Evolutionary conservation across 2,113 vertebrate species (phyloP).

Genomic region (Lampris megalopsis): DNA sequence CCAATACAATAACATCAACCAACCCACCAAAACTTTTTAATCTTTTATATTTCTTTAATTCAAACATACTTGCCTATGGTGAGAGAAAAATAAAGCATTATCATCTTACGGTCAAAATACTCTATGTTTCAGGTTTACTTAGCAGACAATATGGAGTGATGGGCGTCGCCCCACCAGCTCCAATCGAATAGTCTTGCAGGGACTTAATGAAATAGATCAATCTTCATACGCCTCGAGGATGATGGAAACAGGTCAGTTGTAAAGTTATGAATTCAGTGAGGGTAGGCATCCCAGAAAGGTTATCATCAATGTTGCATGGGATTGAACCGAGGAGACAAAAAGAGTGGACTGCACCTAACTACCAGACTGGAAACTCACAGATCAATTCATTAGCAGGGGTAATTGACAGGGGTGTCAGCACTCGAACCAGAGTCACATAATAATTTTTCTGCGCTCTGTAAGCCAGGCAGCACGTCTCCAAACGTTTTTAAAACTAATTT

Average conservation of each 20-base stretch:
- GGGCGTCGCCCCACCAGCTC: constrained; percentile 8
- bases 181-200: constrained; percentile 37
- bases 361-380: constrained; percentile 54
- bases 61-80: neutral
- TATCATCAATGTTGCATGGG: constrained; percentile 46
- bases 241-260: constrained; percentile 66
- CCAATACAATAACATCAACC: neutral
- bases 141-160: constrained; percentile 4
- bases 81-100: too few relatives aligned
- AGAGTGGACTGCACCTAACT: constrained; percentile 32
- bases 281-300: constrained; percentile 38
- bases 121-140: constrained; percentile 1
- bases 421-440: constrained; percentile 31
- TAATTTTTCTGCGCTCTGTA: constrained; percentile 41
- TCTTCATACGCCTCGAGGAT: constrained; percentile 53
- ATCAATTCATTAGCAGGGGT: constrained; percentile 65
- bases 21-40: neutral
- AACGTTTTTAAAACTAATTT: constrained; percentile 46
- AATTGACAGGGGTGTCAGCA: constrained; percentile 55
- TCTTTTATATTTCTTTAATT: neutral
- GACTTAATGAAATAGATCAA: constrained; percentile 58
- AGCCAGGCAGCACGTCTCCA: constrained; percentile 42
- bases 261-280: constrained; percentile 44
- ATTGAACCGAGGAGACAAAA: constrained; percentile 33
- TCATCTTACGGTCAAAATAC: too few relatives aligned